These are phyloP conservation scores for Pavo muticus DNA, from an alignment of 2,113 vertebrate genomes.

Conservation along the genomic window DNA sequence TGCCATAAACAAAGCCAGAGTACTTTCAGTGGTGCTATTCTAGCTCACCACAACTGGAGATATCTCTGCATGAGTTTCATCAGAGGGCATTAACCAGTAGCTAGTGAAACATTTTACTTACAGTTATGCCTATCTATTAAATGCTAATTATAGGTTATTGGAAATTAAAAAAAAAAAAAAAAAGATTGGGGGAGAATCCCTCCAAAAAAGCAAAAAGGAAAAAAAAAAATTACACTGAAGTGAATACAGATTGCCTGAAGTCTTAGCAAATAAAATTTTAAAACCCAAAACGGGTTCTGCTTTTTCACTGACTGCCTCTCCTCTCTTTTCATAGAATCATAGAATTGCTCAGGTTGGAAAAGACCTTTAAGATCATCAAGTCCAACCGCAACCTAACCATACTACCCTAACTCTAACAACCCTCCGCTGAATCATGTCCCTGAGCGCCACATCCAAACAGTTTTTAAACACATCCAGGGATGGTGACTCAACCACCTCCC, in stretches of 20 bases:
- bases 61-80: background rate
- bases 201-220: background rate
- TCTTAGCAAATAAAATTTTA: background rate
- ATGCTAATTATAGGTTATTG: background rate
- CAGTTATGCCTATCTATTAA: background rate
- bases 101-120: background rate
- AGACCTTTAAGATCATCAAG: no score
- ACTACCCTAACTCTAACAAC: no score
- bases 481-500: no score
- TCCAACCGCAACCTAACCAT: no score
- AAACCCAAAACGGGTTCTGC: background rate
- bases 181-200: background rate
- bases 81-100: background rate
- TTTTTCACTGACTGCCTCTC: background rate
- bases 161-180: background rate
- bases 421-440: no score
- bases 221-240: background rate
- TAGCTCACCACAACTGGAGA: background rate
- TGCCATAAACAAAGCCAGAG: background rate
- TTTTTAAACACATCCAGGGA: no score
- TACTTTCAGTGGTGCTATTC: conserved; percentile 7
- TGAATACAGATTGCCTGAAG: background rate
- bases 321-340: background rate
- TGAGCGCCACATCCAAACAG: no score
- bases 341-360: no score